Conservation (phyloP, 2,797 vertebrate species). For the Coregonus sp. region DNA sequence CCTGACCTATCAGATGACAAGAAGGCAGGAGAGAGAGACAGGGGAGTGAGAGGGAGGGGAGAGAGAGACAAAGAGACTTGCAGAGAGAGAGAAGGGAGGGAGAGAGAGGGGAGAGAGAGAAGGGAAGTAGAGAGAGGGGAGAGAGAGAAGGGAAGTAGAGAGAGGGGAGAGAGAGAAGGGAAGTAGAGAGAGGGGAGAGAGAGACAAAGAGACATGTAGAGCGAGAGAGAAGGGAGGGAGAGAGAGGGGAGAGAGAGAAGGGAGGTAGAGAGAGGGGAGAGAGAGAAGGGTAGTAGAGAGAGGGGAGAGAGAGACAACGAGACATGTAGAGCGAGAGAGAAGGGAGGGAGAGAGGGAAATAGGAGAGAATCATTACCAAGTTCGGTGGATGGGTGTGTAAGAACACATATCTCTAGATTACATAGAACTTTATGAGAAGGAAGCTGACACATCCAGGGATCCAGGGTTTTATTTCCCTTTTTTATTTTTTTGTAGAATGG, state of each 20-base stretch:
- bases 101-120: slow-evolving; percentile 16
- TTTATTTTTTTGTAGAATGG: slow-evolving; percentile 92
- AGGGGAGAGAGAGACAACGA: slow-evolving; percentile 9
- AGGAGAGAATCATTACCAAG: slow-evolving; percentile 64
- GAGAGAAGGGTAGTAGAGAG: slow-evolving; percentile 16
- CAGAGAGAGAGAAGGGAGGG: slow-evolving; percentile 16
- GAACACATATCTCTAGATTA: slow-evolving; percentile 45
- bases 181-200: slow-evolving; percentile 56
- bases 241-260: slow-evolving; percentile 17
- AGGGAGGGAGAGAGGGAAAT: slow-evolving; percentile 14
- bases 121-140: slow-evolving; percentile 18
- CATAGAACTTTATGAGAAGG: slow-evolving; percentile 66
- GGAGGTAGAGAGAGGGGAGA: slow-evolving; percentile 17
- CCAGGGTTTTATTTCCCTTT: slow-evolving; percentile 70
- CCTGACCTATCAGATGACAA: slow-evolving; percentile 92
- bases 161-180: slow-evolving; percentile 16
- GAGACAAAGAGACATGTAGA: background rate
- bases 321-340: slow-evolving; percentile 21
- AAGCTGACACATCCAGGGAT: slow-evolving; percentile 87
- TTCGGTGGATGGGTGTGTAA: slow-evolving; percentile 64
- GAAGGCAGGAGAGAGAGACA: slow-evolving; percentile 75
- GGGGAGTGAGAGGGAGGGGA: slow-evolving; percentile 7
- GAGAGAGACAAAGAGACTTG: slow-evolving; percentile 18
- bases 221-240: no score
- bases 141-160: slow-evolving; percentile 20